Percentiles rank a stretch among this genome's conserved stretches.
Conservation (phyloP, 2,888 invertebrate species). For the Meganola albula region DNA sequence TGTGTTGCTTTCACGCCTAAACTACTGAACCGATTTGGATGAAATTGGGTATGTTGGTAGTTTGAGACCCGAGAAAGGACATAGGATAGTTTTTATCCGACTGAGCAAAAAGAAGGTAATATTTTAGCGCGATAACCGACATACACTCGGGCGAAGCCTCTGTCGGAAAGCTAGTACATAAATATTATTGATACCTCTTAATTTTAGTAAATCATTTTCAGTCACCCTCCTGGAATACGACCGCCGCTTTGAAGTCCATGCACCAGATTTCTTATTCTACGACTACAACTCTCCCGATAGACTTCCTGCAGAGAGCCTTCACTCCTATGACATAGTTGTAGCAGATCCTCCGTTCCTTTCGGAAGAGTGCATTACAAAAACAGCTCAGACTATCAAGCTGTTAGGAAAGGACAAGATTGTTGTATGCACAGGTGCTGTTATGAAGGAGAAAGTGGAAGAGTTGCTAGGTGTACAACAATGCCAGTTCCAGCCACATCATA, state of each 20-base stretch:
- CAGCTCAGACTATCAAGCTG: constrained; percentile 85
- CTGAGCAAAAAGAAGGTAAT: no score
- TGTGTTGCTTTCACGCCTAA: no score
- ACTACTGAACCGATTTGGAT: no score
- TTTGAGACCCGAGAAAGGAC: no score
- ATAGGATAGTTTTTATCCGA: no score
- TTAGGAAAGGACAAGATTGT: constrained; percentile 86
- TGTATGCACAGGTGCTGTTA: constrained; percentile 91
- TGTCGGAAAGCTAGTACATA: no score
- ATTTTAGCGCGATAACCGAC: no score
- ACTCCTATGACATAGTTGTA: constrained; percentile 88
- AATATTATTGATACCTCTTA: no score
- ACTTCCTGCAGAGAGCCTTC: constrained; percentile 77
- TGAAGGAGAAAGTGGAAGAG: constrained; percentile 82
- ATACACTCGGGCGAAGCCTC: no score
- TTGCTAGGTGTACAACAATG: constrained; percentile 82
- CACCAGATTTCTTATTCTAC: constrained; percentile 88
- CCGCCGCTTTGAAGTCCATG: constrained; percentile 86
- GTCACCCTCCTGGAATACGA: constrained; percentile 91
- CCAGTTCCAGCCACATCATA: constrained; percentile 87
- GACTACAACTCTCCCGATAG: constrained; percentile 90
- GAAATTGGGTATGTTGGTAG: no score
- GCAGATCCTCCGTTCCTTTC: constrained; percentile 97
- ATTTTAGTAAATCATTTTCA: no score
- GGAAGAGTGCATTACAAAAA: constrained; percentile 93